Percentiles rank a stretch among this genome's conserved stretches.
phyloP scores from a whole-genome alignment of 2,113 vertebrate genomes.

The Trichechus manatus region DNA sequence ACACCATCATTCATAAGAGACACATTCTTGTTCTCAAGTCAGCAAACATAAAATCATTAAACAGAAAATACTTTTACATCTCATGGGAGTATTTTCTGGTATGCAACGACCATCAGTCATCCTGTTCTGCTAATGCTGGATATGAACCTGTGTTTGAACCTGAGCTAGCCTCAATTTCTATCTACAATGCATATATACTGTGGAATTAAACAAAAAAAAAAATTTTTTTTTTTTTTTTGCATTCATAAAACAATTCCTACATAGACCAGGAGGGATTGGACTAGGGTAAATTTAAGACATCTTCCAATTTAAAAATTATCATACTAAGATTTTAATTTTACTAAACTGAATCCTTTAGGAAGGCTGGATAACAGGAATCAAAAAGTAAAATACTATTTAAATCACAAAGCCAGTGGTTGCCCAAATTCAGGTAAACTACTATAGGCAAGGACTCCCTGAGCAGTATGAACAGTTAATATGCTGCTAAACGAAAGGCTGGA shows the following conservation, averaged over 20 bases:
- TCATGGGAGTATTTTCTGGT: slow-evolving; percentile 31
- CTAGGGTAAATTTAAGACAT: background rate
- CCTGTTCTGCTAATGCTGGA: background rate
- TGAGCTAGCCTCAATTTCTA: background rate
- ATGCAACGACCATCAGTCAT: background rate
- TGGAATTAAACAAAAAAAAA: slow-evolving; percentile 21
- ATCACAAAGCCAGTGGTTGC: slow-evolving; percentile 4
- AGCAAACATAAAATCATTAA: slow-evolving; percentile 47
- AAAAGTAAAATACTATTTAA: slow-evolving; percentile 6
- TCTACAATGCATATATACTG: background rate
- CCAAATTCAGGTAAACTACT: slow-evolving; percentile 26
- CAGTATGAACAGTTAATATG: background rate
- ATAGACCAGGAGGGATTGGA: background rate
- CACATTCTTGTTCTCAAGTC: slow-evolving; percentile 8
- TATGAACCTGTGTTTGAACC: background rate
- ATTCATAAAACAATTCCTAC: slow-evolving; percentile 28
- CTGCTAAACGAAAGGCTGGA: background rate
- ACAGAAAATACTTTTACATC: background rate
- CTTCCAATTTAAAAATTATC: slow-evolving; percentile 17
- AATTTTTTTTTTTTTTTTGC: background rate
- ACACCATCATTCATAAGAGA: slow-evolving; percentile 37
- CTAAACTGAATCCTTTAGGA: slow-evolving; percentile 32
- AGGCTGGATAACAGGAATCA: background rate
- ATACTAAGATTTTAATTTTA: slow-evolving; percentile 53
- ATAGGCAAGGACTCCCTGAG: background rate